Percentiles rank a stretch among this genome's conserved stretches.
These are phyloP conservation scores for Beris chalybata DNA, from an alignment of 2,888 invertebrate species.

Conservation along the genomic window DNA sequence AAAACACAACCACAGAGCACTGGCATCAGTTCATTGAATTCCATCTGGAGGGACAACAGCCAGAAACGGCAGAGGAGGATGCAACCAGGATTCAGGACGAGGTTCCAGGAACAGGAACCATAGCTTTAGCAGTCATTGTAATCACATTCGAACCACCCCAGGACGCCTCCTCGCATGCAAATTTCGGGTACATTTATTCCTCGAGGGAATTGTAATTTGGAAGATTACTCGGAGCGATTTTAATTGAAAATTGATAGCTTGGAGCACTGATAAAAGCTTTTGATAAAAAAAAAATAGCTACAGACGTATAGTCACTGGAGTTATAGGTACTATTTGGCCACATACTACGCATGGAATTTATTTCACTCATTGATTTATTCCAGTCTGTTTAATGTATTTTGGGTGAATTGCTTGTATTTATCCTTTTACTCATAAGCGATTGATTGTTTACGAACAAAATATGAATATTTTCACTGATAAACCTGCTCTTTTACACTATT, in stretches of 20 bases:
- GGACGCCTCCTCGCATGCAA: conserved; percentile 5
- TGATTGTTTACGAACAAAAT: too few relatives aligned
- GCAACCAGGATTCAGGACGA: background rate
- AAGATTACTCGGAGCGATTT: conserved; percentile 18
- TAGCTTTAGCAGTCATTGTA: conserved; percentile 1
- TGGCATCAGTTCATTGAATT: conserved; percentile 18
- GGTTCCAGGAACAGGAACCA: background rate
- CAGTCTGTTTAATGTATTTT: too few relatives aligned
- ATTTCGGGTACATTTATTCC: conserved; percentile 1
- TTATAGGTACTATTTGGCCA: too few relatives aligned
- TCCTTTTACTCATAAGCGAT: too few relatives aligned
- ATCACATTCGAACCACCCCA: conserved; percentile 4
- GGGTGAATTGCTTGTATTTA: too few relatives aligned
- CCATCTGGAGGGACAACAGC: conserved; percentile 11
- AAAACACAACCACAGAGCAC: conserved; percentile 20
- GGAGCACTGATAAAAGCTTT: conserved; percentile 12
- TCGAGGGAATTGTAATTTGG: conserved; percentile 13
- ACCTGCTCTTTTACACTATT: too few relatives aligned
- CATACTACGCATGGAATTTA: too few relatives aligned
- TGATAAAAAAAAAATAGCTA: too few relatives aligned
- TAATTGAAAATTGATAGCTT: conserved; percentile 14
- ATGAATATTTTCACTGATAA: too few relatives aligned
- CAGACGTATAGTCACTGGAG: too few relatives aligned
- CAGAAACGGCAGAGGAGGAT: background rate
- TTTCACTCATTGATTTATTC: too few relatives aligned